Evolutionary conservation across 2,797 vertebrate species (phyloP).

Genomic region (Gadopsis marmoratus): DNA sequence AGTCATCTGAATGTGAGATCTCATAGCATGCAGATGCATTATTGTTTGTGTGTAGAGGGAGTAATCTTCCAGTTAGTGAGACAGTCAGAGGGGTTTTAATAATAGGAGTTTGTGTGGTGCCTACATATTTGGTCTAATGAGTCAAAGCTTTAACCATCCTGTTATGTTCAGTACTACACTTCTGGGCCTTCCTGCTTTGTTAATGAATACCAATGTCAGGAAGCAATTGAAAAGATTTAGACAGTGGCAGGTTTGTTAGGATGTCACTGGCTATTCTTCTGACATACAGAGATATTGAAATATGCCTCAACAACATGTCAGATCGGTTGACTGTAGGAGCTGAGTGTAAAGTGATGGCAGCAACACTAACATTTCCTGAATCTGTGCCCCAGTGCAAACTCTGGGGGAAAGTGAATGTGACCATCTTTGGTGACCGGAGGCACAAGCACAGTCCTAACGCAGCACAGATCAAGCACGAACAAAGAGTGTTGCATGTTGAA

Average conservation of each 20-base stretch:
- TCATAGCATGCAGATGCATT: neutral
- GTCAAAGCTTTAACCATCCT: neutral
- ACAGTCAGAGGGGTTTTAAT: slow-evolving; percentile 3
- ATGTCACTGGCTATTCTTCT: neutral
- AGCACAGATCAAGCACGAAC: slow-evolving; percentile 2
- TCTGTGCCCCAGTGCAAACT: slow-evolving; percentile 18
- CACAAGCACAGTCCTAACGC: neutral
- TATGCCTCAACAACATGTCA: slow-evolving; percentile 6
- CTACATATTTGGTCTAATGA: neutral
- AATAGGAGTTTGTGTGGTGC: neutral
- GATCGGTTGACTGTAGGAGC: neutral
- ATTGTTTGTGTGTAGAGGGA: slow-evolving; percentile 13
- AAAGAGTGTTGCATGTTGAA: slow-evolving; percentile 4
- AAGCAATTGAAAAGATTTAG: neutral
- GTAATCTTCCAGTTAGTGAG: slow-evolving; percentile 22
- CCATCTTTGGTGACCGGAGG: slow-evolving; percentile 21
- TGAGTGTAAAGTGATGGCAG: neutral
- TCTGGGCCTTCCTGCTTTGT: neutral
- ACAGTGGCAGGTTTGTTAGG: neutral
- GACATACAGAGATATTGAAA: neutral
- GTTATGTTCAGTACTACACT: neutral
- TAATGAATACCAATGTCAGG: neutral
- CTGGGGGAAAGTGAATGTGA: slow-evolving; percentile 5
- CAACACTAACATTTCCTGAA: slow-evolving; percentile 13
- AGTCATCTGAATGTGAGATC: slow-evolving; percentile 29